A percentile compares a stretch with the other conserved stretches of the same genome.
Conservation (phyloP, 2,797 vertebrate species). For the Geotrypetes seraphini region DNA sequence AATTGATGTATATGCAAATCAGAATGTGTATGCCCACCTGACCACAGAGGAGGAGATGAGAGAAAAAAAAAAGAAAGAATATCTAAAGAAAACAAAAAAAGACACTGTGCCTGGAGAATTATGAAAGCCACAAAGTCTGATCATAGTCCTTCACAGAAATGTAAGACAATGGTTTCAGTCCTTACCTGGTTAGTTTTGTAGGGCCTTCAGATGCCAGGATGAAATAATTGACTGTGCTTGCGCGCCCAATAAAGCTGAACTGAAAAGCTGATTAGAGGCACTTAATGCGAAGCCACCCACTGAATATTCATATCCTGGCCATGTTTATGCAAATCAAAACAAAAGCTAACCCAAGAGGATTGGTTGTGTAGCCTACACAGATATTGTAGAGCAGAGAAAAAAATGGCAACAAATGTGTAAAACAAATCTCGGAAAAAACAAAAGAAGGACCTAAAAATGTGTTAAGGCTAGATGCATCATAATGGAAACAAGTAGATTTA, state of each 20-base stretch:
- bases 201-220: conserved; percentile 59
- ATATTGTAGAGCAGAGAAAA: conserved; percentile 34
- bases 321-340: conserved; percentile 90
- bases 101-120: too few species aligned
- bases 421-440: conserved; percentile 26
- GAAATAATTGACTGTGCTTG: conserved; percentile 62
- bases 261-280: conserved; percentile 88
- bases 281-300: conserved; percentile 73
- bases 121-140: background rate
- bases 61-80: conserved; percentile 10
- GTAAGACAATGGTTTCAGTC: conserved; percentile 27
- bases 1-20: conserved; percentile 83
- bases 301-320: conserved; percentile 97
- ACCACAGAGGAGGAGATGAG: conserved; percentile 39
- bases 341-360: conserved; percentile 51
- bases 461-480: conserved; percentile 24
- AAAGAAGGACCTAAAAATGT: conserved; percentile 30
- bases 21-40: conserved; percentile 45
- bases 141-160: background rate
- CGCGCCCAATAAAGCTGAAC: conserved; percentile 76
- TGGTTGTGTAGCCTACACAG: conserved; percentile 49
- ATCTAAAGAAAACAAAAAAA: background rate
- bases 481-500: conserved; percentile 27
- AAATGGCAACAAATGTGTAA: conserved; percentile 36
- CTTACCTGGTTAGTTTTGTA: conserved; percentile 54